Evolutionary conservation across 2,113 vertebrate species (phyloP).

Genomic region (Chroicocephalus ridibundus): DNA sequence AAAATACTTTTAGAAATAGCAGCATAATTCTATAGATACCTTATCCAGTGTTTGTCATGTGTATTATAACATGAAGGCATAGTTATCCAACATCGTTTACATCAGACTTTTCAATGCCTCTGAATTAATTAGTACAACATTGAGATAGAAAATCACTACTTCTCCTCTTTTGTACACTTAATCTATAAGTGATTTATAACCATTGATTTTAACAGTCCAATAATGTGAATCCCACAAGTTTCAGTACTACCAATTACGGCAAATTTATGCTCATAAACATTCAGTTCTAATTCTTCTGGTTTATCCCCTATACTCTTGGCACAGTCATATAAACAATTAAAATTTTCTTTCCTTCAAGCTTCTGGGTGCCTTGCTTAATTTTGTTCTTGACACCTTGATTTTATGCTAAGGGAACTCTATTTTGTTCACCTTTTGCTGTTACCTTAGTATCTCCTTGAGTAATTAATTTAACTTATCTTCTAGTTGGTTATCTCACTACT

Average conservation of each 20-base stretch:
- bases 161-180: background rate
- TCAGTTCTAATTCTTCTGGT: background rate
- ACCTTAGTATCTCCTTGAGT: background rate
- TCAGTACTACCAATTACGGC: background rate
- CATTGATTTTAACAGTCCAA: background rate
- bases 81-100: background rate
- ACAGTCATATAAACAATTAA: background rate
- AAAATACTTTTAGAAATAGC: background rate
- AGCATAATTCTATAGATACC: background rate
- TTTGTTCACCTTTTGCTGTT: background rate
- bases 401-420: background rate
- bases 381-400: background rate
- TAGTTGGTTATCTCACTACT: background rate
- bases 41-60: background rate
- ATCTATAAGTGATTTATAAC: background rate
- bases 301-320: background rate
- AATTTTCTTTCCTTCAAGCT: background rate
- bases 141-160: background rate
- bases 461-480: background rate
- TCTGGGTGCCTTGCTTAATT: background rate
- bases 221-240: background rate
- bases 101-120: background rate
- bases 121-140: background rate
- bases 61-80: background rate
- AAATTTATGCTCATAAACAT: background rate